phyloP scores from a whole-genome alignment of 2,797 vertebrate species.

The Lophotriccus pileatus region DNA sequence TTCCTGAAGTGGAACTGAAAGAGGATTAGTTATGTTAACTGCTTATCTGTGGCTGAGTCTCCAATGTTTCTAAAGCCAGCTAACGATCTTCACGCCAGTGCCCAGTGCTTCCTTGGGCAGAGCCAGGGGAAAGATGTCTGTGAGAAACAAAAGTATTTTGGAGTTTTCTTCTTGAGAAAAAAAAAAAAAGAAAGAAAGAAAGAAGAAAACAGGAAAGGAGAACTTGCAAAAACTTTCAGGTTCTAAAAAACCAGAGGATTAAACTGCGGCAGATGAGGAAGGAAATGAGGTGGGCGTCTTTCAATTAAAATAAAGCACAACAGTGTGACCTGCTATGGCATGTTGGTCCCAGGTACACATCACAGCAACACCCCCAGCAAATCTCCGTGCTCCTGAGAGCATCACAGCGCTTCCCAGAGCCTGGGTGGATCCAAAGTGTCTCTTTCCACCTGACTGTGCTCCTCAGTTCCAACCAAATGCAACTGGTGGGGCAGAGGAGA shows the following conservation, averaged over 20 bases:
- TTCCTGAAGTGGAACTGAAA: not conserved
- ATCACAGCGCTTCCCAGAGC: not conserved
- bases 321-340: not conserved
- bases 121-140: not conserved
- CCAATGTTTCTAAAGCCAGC: not conserved
- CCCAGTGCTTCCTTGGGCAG: not conserved
- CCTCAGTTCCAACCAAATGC: not conserved
- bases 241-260: not conserved
- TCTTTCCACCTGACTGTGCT: not conserved
- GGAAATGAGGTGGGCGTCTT: slow-evolving; percentile 2
- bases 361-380: not conserved
- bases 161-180: not conserved
- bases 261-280: not conserved
- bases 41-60: not conserved
- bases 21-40: slow-evolving; percentile 11
- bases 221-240: not conserved
- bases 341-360: not conserved
- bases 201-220: not conserved
- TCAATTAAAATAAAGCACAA: slow-evolving; percentile 21
- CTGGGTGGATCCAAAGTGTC: not conserved
- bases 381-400: not conserved
- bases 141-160: not conserved
- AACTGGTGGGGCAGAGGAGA: not conserved
- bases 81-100: not conserved
- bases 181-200: not conserved